These are phyloP conservation scores for Epizoanthus ramosus DNA, from an alignment of 92 coral and sea anemone genomes.

Conservation along the genomic window DNA sequence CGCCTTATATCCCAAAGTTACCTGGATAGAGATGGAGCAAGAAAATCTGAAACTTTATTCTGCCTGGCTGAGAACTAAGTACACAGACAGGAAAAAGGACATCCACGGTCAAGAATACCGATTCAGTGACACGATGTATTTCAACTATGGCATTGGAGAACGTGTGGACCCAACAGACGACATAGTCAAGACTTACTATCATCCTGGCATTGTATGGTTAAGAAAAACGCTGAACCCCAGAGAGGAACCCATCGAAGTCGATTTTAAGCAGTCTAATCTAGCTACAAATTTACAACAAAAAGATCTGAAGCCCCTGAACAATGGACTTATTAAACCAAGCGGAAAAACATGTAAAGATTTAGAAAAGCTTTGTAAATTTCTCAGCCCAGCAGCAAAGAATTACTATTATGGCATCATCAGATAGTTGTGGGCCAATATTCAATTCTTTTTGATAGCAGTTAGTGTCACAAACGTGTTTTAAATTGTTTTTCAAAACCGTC, in stretches of 20 bases:
- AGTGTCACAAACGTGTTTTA: no score
- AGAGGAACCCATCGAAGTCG: slow-evolving; percentile 21
- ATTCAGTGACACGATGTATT: slow-evolving; percentile 35
- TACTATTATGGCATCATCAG: background rate
- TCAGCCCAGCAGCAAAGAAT: slow-evolving; percentile 15
- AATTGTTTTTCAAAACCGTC: no score
- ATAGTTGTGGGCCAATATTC: no score
- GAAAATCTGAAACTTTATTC: background rate
- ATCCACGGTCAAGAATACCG: background rate
- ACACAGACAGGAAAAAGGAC: slow-evolving; percentile 17
- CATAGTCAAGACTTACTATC: slow-evolving; percentile 5
- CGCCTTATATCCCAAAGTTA: background rate
- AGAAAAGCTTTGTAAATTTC: background rate
- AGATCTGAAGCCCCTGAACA: background rate
- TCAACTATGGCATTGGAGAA: slow-evolving; percentile 46
- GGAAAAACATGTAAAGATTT: slow-evolving; percentile 25
- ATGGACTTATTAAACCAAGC: background rate
- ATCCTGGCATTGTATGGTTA: slow-evolving; percentile 41
- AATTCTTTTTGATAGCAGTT: no score
- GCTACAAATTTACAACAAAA: no score
- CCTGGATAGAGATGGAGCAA: slow-evolving; percentile 30
- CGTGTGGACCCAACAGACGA: slow-evolving; percentile 41
- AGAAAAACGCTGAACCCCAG: slow-evolving; percentile 10
- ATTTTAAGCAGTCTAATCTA: background rate
- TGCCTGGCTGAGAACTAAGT: slow-evolving; percentile 15